Conservation (phyloP, 2,888 invertebrate species). For the Drosophila cognata region DNA sequence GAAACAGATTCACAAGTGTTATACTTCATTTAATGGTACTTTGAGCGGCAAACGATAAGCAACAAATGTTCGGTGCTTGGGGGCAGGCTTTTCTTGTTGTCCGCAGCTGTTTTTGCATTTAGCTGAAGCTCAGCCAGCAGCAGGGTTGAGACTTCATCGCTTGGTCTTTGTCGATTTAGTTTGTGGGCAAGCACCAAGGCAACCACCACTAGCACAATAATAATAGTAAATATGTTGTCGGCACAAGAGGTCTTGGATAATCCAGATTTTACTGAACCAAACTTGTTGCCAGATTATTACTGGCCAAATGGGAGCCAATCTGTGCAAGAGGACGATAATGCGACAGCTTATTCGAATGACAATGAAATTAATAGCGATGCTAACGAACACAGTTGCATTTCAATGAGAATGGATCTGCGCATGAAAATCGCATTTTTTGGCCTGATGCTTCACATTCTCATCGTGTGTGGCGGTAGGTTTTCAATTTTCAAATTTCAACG, state of each 20-base stretch:
- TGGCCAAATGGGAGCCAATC: constrained; percentile 51
- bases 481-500: not conserved
- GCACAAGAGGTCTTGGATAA: constrained; percentile 2
- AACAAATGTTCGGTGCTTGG: constrained; percentile 15
- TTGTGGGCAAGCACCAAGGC: constrained; percentile 7
- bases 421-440: constrained; percentile 34
- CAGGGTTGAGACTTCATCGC: constrained; percentile 21
- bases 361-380: constrained; percentile 13
- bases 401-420: constrained; percentile 19
- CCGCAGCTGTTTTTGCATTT: constrained; percentile 52
- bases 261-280: not conserved
- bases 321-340: constrained; percentile 25
- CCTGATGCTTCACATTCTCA: constrained; percentile 54
- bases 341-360: constrained; percentile 19
- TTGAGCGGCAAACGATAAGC: not conserved
- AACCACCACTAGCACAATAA: not conserved
- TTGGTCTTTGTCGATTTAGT: constrained; percentile 25
- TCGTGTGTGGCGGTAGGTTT: constrained; percentile 54
- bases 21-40: not conserved
- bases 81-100: not conserved
- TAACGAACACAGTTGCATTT: not conserved
- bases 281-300: constrained; percentile 28
- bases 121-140: not conserved
- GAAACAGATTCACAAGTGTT: constrained; percentile 14
- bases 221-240: constrained; percentile 7